These are phyloP conservation scores for Vandiemenella viatica DNA, from an alignment of 2,888 invertebrate genomes.

Conservation along the genomic window DNA sequence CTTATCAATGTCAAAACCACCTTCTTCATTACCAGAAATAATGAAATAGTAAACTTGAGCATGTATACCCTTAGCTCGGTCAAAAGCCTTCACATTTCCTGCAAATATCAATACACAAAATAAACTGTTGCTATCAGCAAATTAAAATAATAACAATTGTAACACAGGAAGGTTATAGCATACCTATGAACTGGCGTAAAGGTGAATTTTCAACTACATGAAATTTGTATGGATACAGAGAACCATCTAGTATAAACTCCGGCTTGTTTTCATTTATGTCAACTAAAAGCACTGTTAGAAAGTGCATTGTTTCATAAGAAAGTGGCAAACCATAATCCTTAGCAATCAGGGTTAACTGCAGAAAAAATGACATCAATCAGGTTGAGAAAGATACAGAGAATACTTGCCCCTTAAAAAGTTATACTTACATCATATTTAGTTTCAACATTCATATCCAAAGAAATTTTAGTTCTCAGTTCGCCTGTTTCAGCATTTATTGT, in stretches of 20 bases:
- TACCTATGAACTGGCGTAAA: constrained; percentile 46
- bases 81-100: constrained; percentile 57
- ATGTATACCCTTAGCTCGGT: constrained; percentile 64
- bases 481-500: constrained; percentile 62
- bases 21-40: constrained; percentile 57
- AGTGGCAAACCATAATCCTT: constrained; percentile 70
- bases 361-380: neutral
- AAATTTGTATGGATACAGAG: constrained; percentile 47
- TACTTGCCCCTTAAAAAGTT: neutral
- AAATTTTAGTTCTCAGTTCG: constrained; percentile 61
- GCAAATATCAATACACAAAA: too few species aligned
- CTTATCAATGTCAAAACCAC: constrained; percentile 63
- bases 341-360: constrained; percentile 60
- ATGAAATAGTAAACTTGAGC: constrained; percentile 75
- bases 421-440: constrained; percentile 37
- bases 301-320: constrained; percentile 59
- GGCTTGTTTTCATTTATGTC: constrained; percentile 74
- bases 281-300: constrained; percentile 56
- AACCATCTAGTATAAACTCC: constrained; percentile 44
- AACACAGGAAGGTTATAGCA: constrained; percentile 18
- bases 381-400: neutral
- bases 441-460: constrained; percentile 60
- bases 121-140: too few species aligned
- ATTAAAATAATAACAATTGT: too few species aligned
- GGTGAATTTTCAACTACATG: constrained; percentile 55